These are phyloP conservation scores for Ptychodera flava DNA, from an alignment of 35 echinoderm and acorn worm species.

Conservation along the genomic window DNA sequence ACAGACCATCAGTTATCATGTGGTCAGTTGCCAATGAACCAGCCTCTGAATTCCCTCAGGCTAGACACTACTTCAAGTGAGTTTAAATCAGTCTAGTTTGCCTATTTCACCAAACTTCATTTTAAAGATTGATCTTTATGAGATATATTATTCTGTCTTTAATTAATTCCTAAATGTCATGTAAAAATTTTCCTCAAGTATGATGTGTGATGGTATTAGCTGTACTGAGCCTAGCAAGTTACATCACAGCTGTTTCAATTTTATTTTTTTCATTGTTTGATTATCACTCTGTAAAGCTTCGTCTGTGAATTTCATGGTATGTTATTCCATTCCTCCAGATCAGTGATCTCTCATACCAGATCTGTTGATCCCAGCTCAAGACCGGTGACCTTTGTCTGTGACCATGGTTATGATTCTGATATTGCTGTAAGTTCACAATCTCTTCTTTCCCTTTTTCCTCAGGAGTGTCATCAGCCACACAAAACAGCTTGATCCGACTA, in stretches of 20 bases:
- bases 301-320: too few relatives aligned
- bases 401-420: conserved; percentile 24
- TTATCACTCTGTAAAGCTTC: too few relatives aligned
- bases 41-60: conserved; percentile 22
- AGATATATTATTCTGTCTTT: too few relatives aligned
- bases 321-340: conserved; percentile 30
- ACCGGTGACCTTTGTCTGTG: conserved; percentile 80
- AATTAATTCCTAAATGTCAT: too few relatives aligned
- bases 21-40: conserved; percentile 99
- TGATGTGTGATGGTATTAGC: too few relatives aligned
- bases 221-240: too few relatives aligned
- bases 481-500: conserved; percentile 46
- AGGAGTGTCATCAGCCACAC: conserved; percentile 76
- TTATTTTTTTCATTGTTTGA: too few relatives aligned
- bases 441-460: too few relatives aligned
- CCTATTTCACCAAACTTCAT: too few relatives aligned
- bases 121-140: too few relatives aligned
- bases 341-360: conserved; percentile 60
- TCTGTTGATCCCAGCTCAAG: conserved; percentile 51
- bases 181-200: too few relatives aligned
- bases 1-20: conserved; percentile 92
- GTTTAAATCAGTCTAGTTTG: conserved; percentile 15
- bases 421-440: conserved; percentile 65
- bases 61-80: conserved; percentile 88
- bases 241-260: too few relatives aligned